Base-by-base conservation (phyloP, 1,140 invertebrate genomes). In the Ephestia elutella region DNA sequence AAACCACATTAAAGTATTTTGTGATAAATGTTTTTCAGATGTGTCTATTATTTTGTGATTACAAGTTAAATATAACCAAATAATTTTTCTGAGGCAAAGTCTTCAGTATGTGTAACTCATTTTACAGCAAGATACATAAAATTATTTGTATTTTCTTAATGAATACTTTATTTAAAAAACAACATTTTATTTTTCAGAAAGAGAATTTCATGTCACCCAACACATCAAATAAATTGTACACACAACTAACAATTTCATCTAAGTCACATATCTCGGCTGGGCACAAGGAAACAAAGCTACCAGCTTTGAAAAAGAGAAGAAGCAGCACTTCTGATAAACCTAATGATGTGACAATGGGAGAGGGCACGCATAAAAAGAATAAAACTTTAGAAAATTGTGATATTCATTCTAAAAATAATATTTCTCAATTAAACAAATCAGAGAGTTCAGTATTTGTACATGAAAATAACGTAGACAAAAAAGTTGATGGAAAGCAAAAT, bases 251-350 rank as follows among this genome's bases (percentile, higher is more conserved):
- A 61, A 88, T 88, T 68, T 88, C 82, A 18, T 73, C 86, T 13
- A 88, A 86, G 50, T 69, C 78, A 18, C 71, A 76, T 54, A 70
- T 77, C 62, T 65, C 66, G 70, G 56, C 62, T 44, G 54, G 63
- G 59, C 76, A 82, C 7, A 86, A 86, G 49, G 82, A 88, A 49
- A 56, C 69, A 35, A 86, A 83, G 72, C 55, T 81, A 20, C 83
- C 82, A 15, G 86, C 78, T 5, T 61, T 82, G 9, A 88, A 88
- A 59, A 86, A 86, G 65, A 71, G 86, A 57, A 63, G 86, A 49
- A 79, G 83, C 54, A 88, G 86, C 60, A 86, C 86, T 11, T 86
- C 86, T 4, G 86, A 88, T 55, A 88, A 86, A 70, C 84, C 84
- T 7, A 85, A 73, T 68, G 83, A 88, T 59, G 32, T 78, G 5